These are phyloP conservation scores for Poecilia velifera DNA, from an alignment of 2,797 vertebrate species.

Conservation along the genomic window DNA sequence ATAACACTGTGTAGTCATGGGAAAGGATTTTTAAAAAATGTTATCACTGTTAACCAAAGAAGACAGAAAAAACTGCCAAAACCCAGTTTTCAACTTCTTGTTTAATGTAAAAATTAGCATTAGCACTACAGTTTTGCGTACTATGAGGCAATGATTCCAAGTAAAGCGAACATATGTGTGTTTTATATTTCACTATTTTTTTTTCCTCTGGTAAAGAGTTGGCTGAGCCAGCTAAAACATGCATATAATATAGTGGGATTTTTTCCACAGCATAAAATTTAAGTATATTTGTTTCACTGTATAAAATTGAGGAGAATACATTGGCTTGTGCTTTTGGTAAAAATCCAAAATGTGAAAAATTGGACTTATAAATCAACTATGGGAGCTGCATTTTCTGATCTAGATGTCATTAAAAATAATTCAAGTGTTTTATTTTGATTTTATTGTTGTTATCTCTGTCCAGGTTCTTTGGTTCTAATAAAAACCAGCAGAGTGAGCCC, in stretches of 20 bases:
- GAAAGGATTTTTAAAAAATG: too few relatives aligned
- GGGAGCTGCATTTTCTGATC: background rate
- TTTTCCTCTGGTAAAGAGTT: background rate
- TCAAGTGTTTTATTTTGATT: background rate
- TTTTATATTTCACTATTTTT: background rate
- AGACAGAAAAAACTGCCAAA: background rate
- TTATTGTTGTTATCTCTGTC: background rate
- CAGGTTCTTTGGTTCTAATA: background rate
- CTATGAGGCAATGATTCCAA: too few relatives aligned
- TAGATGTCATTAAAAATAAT: background rate
- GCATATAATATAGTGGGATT: background rate
- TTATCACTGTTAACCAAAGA: background rate
- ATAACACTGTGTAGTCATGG: background rate
- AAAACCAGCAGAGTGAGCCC: slow-evolving; percentile 55
- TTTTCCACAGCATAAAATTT: background rate
- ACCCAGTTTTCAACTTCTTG: background rate
- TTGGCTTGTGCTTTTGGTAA: background rate
- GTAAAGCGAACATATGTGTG: too few relatives aligned
- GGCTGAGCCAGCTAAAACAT: background rate
- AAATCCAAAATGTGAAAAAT: background rate
- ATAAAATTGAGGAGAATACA: background rate
- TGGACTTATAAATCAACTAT: background rate
- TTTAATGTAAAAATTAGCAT: too few relatives aligned
- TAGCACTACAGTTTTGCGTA: too few relatives aligned
- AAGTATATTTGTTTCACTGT: background rate